A percentile compares a stretch with the other conserved stretches of the same genome.
These are phyloP conservation scores for Myiotriccus ornatus DNA, from an alignment of 2,797 vertebrate species.

Conservation along the genomic window DNA sequence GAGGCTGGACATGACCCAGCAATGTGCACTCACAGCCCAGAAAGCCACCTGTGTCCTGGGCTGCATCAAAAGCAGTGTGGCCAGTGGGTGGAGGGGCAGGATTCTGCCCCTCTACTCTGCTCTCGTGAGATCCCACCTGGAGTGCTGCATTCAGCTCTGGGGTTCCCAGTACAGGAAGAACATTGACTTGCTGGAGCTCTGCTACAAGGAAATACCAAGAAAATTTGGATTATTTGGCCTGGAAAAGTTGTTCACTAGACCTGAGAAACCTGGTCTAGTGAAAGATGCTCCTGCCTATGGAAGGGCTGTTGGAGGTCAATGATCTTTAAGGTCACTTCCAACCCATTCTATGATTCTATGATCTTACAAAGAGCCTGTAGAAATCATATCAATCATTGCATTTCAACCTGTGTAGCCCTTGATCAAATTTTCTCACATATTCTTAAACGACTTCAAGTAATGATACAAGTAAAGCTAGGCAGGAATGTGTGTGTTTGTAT, in stretches of 20 bases:
- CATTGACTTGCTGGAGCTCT: fast-evolving
- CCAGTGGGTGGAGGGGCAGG: neutral
- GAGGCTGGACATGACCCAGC: neutral
- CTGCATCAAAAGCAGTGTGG: neutral
- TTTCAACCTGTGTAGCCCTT: neutral
- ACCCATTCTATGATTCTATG: neutral
- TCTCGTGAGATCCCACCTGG: neutral
- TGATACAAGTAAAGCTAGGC: neutral
- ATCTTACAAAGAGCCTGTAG: neutral
- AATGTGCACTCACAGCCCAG: neutral
- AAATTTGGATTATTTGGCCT: neutral
- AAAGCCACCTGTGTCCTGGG: neutral
- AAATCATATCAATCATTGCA: neutral
- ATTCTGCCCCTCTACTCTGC: neutral
- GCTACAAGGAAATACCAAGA: neutral
- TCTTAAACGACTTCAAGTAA: neutral
- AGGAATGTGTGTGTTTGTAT: neutral
- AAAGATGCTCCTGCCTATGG: neutral
- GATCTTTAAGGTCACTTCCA: neutral
- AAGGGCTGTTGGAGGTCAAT: neutral
- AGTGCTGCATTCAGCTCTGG: neutral
- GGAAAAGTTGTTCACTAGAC: neutral
- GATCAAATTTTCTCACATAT: neutral
- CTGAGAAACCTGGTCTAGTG: neutral
- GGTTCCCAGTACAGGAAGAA: neutral